Conservation (phyloP, 2,113 vertebrate genomes). For the Onychorhynchus coronatus region DNA sequence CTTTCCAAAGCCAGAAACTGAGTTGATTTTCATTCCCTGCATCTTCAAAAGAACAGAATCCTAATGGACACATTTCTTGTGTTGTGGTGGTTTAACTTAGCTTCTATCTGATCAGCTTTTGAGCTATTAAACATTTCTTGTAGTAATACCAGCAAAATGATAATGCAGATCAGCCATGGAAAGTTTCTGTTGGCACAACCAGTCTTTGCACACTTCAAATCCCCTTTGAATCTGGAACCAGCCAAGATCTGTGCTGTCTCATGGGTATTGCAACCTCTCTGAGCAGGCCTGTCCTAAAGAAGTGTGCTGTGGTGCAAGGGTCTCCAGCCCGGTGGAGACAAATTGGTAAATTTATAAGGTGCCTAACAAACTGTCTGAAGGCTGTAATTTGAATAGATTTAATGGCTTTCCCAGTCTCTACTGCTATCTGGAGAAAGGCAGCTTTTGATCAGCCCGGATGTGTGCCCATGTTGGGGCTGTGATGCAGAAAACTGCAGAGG, state of each 20-base stretch:
- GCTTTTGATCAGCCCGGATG: neutral
- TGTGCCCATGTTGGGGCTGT: neutral
- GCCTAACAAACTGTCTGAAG: neutral
- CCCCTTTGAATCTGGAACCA: neutral
- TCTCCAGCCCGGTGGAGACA: neutral
- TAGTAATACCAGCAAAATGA: constrained; percentile 14
- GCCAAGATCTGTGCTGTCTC: neutral
- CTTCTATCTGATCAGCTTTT: neutral
- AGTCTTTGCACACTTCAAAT: neutral
- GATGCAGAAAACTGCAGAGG: neutral
- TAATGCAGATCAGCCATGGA: constrained; percentile 2
- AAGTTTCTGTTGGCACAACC: neutral
- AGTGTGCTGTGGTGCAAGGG: neutral
- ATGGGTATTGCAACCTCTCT: neutral
- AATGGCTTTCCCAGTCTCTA: neutral
- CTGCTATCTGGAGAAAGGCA: neutral
- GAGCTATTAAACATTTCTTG: constrained; percentile 16
- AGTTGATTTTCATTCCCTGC: neutral
- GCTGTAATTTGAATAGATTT: neutral
- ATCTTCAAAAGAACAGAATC: neutral
- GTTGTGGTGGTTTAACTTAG: neutral
- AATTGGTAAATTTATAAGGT: neutral
- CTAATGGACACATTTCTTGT: neutral
- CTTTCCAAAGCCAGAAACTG: neutral
- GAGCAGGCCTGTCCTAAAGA: neutral